Conservation (phyloP, 2,888 invertebrate species). For the Diogma glabrata region DNA sequence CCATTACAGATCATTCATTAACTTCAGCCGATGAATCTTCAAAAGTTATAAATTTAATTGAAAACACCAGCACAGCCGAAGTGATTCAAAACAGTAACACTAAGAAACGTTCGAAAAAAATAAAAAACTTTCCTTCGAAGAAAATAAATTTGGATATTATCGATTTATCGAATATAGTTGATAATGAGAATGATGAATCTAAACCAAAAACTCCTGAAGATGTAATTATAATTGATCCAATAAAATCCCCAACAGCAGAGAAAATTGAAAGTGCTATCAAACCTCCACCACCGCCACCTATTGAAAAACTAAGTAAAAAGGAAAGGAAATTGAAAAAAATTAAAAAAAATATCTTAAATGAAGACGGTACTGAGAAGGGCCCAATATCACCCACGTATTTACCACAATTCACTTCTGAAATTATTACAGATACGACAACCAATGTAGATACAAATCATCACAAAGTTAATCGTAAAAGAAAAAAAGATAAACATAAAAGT, state of each 20-base stretch:
- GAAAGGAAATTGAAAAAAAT: background rate
- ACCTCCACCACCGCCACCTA: no score
- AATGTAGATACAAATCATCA: slow-evolving; percentile 20
- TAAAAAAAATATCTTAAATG: background rate
- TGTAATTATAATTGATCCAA: background rate
- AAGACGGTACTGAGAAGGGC: background rate
- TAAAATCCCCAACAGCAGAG: background rate
- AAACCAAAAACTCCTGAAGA: background rate
- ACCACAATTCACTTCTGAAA: slow-evolving; percentile 10
- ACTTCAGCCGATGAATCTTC: background rate
- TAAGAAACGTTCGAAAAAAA: slow-evolving; percentile 1
- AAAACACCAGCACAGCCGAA: no score
- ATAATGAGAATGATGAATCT: background rate
- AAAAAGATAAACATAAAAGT: slow-evolving; percentile 65
- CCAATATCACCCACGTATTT: background rate
- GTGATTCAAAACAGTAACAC: background rate
- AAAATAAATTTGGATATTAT: background rate
- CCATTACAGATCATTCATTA: background rate
- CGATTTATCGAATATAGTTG: no score
- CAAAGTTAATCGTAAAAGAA: slow-evolving; percentile 54
- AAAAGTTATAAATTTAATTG: background rate
- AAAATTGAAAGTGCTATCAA: background rate
- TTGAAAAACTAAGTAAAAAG: background rate
- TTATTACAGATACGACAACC: slow-evolving; percentile 1
- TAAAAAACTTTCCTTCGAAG: background rate